Conservation (phyloP, 2,888 invertebrate species). For the Lepidocyrtoides sp. region DNA sequence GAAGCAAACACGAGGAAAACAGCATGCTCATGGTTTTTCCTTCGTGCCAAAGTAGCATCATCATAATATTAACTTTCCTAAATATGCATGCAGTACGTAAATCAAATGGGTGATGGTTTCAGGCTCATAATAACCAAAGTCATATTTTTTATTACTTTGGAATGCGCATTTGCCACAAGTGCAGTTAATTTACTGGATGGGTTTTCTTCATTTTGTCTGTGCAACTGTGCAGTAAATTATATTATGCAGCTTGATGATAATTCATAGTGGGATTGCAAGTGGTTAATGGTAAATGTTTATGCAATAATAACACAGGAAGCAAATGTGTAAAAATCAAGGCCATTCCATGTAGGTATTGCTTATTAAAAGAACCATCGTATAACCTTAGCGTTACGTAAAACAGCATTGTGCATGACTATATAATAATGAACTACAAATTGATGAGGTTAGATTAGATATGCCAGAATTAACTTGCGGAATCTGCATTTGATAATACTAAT, state of each 20-base stretch:
- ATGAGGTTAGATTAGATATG: constrained; percentile 16
- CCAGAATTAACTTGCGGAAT: background rate
- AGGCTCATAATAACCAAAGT: background rate
- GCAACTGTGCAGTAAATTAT: background rate
- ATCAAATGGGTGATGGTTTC: background rate
- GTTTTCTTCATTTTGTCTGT: background rate
- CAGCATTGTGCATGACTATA: background rate
- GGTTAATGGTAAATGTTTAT: background rate
- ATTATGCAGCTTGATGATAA: background rate
- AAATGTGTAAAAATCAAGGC: background rate
- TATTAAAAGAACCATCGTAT: background rate
- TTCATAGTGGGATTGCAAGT: background rate
- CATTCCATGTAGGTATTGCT: background rate
- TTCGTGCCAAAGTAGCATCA: background rate
- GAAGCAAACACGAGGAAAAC: background rate
- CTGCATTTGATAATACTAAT: background rate
- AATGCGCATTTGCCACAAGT: background rate
- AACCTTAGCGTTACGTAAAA: background rate
- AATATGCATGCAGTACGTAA: too few relatives aligned
- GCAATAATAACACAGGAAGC: background rate
- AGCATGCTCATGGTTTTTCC: background rate
- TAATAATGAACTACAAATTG: background rate
- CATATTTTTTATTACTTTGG: background rate
- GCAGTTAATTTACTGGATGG: too few relatives aligned
- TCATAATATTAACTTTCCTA: background rate